phyloP scores from a whole-genome alignment of 2,113 vertebrate species.

The Gopherus evgoodei region DNA sequence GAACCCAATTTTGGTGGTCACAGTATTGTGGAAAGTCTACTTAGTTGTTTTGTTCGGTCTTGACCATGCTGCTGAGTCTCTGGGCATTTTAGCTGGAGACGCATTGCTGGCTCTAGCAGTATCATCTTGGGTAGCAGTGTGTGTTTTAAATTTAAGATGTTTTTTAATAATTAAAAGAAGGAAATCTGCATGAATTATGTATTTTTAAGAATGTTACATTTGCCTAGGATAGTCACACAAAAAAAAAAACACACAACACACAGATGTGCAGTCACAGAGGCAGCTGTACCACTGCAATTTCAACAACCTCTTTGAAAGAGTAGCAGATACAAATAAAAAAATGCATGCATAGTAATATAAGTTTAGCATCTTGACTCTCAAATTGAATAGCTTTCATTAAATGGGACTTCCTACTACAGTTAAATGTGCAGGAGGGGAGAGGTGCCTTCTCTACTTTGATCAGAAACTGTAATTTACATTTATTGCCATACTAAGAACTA shows the following conservation, averaged over 20 bases:
- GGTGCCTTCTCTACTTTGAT: too few relatives aligned
- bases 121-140: neutral
- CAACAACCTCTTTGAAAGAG: too few relatives aligned
- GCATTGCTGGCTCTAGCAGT: rapidly evolving
- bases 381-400: neutral
- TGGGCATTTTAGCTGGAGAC: neutral
- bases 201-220: neutral
- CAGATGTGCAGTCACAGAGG: neutral
- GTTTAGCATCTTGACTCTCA: neutral
- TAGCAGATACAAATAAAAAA: neutral
- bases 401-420: neutral
- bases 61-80: rapidly evolving
- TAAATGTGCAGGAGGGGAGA: neutral
- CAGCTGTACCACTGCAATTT: too few relatives aligned
- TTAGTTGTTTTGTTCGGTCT: neutral
- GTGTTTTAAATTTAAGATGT: too few relatives aligned
- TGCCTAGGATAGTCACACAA: neutral
- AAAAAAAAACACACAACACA: too few relatives aligned
- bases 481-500: too few relatives aligned
- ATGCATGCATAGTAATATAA: neutral
- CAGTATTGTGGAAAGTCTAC: neutral
- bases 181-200: neutral
- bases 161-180: neutral
- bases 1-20: rapidly evolving
- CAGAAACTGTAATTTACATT: too few relatives aligned